Conservation (phyloP, 1,140 invertebrate genomes). For the Papilio helenus region DNA sequence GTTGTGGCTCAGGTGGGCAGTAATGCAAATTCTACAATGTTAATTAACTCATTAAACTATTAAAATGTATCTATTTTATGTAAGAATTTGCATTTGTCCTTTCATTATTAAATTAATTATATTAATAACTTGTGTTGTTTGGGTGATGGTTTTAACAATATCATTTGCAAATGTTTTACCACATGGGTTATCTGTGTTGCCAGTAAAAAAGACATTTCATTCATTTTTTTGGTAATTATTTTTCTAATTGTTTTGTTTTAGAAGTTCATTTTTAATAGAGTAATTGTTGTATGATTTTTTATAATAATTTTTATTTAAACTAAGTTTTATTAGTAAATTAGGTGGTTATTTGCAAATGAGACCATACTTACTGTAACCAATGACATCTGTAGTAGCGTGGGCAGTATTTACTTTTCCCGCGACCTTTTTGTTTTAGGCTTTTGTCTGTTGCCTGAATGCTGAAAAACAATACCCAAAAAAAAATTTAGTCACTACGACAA, state of each 20-base stretch:
- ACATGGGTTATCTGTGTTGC: conserved; percentile 5
- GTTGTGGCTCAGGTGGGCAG: conserved; percentile 46
- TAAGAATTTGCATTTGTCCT: conserved; percentile 59
- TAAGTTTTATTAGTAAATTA: not conserved
- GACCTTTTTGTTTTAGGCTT: conserved; percentile 57
- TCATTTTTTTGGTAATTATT: conserved; percentile 19
- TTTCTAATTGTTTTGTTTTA: conserved; percentile 18
- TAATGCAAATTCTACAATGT: conserved; percentile 56
- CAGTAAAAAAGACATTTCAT: conserved; percentile 24
- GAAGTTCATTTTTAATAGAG: not conserved
- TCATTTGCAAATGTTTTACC: conserved; percentile 68
- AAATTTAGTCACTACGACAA: not conserved
- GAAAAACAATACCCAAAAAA: not conserved
- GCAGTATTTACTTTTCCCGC: conserved; percentile 80
- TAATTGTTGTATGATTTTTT: not conserved
- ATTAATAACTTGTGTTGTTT: conserved; percentile 67
- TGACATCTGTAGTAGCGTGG: conserved; percentile 71
- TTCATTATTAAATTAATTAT: conserved; percentile 45
- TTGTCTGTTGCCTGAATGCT: conserved; percentile 58
- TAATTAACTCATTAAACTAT: not conserved
- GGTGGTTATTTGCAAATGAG: conserved; percentile 71
- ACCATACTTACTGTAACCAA: conserved; percentile 62
- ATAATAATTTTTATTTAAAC: conserved; percentile 14
- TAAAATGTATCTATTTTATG: not conserved
- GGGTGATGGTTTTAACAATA: conserved; percentile 73